Conservation (phyloP, 92 coral and sea anemone genomes). For the Siderastrea siderea region DNA sequence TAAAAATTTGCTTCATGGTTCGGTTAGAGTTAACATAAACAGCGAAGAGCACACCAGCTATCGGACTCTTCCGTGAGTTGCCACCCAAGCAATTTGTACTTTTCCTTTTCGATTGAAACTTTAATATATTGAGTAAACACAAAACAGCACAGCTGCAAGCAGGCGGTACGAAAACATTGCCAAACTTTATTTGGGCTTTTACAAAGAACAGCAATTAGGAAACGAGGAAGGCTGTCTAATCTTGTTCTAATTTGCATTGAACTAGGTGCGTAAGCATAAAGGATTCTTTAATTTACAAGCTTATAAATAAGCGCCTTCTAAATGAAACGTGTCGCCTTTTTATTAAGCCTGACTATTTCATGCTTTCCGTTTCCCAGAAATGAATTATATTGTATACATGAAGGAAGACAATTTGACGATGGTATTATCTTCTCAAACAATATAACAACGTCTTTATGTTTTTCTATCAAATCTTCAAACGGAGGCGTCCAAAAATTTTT, state of each 20-base stretch:
- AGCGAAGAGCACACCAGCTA: background rate
- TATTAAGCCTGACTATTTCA: slow-evolving; percentile 8
- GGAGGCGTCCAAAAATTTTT: background rate
- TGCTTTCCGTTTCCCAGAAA: background rate
- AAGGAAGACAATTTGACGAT: background rate
- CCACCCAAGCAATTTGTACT: background rate
- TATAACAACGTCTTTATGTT: background rate
- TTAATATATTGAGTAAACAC: slow-evolving; percentile 16
- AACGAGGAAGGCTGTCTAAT: slow-evolving; percentile 3
- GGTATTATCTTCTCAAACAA: background rate
- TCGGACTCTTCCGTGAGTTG: background rate
- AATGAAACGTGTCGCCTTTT: slow-evolving; percentile 4
- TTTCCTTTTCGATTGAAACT: background rate
- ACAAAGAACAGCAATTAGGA: slow-evolving; percentile 2
- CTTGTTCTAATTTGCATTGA: slow-evolving; percentile 23
- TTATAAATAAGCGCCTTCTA: background rate
- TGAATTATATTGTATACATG: background rate
- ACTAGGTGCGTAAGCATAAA: slow-evolving; percentile 9
- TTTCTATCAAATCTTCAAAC: background rate
- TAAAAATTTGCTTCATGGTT: background rate
- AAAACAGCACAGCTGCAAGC: slow-evolving; percentile 30
- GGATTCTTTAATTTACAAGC: slow-evolving; percentile 22
- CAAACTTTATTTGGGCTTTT: background rate
- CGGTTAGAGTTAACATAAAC: background rate
- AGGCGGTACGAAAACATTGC: background rate